Evolutionary conservation across 2,888 invertebrate genomes (phyloP).

Genomic region (Cephus pulcher): DNA sequence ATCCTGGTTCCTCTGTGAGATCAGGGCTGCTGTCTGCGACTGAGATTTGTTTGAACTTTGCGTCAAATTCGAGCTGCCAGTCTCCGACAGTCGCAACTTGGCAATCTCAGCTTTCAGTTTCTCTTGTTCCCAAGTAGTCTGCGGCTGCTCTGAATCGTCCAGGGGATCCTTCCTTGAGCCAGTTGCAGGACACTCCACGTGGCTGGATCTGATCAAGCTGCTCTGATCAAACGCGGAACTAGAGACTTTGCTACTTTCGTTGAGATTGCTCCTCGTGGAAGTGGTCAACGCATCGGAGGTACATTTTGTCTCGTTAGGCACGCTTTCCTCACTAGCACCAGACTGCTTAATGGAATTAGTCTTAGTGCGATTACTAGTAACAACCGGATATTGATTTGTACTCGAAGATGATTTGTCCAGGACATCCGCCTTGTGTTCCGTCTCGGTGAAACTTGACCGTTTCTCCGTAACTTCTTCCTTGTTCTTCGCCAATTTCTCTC

Average conservation of each 20-base stretch:
- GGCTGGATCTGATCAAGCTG: neutral
- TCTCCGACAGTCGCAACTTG: constrained; percentile 50
- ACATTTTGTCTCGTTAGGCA: constrained; percentile 17
- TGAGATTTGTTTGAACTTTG: constrained; percentile 33
- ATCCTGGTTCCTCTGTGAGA: constrained; percentile 26
- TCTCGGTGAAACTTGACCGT: constrained; percentile 51
- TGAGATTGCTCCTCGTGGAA: constrained; percentile 15
- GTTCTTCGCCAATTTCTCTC: constrained; percentile 53
- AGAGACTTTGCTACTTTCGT: constrained; percentile 26
- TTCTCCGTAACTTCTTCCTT: constrained; percentile 53
- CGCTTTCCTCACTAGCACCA: constrained; percentile 28
- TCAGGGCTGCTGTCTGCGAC: constrained; percentile 28
- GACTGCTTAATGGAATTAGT: constrained; percentile 31
- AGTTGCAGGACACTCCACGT: neutral
- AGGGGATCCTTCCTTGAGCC: neutral
- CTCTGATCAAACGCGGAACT: constrained; percentile 24
- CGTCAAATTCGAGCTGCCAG: constrained; percentile 31
- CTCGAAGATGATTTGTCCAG: constrained; percentile 32
- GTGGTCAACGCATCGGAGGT: neutral
- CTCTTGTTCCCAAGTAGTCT: constrained; percentile 62
- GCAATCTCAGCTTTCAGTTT: constrained; percentile 60
- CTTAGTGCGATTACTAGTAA: constrained; percentile 32
- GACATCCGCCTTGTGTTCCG: constrained; percentile 42
- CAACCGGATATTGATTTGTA: constrained; percentile 32
- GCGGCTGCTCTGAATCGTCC: constrained; percentile 31